Evolutionary conservation across 2,888 invertebrate genomes (phyloP), one percentile per base, ranked within the genome.

Genomic region (Eupithecia subfuscata): DNA sequence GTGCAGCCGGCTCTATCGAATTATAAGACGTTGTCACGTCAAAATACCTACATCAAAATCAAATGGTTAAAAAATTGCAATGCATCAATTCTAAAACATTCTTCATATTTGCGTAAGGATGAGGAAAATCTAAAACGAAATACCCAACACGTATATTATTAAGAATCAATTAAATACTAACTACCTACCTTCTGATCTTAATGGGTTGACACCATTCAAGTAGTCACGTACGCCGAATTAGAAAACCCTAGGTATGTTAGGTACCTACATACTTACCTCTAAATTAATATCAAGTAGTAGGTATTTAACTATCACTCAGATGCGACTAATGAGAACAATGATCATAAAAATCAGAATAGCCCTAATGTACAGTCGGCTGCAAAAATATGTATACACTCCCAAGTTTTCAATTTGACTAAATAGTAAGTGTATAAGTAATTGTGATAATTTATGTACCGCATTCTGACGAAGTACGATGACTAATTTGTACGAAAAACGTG

Each of bases 161-260:
- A 89, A 89, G 78, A 87, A 86, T 78, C 86, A 81, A 91, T 92
- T 91, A 89, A 88, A 82, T 83, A 75, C 77, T 84, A 80, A 87
- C 89, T 82, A 83, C 45, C 67, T 70, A 75, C 65, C 78, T 80
- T 84, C 81, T 82, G 75, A 78, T 78, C 80, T 80, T 87, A 88
- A 91, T 87, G 82, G 79, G 71, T 71, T 90, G 91, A 92, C 92
- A 91, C 88, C 91, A 85, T 91, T 92, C 83, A 72, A 74, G 86
- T 83, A 84, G 92, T 92, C 93, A 93, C 92, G 93, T 92, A 93
- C 87, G 88, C 90, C 79, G 84, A 87, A 86, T 85, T 82, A 79
- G 86, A 72, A 45, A 60, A 69, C 69, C 52, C 56, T 12, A 56
- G 22, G 9, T 56, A 11, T 9, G 8, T 48, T 56, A 11, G 9